Evolutionary conservation across 2,113 vertebrate species (phyloP), one percentile per base, ranked within the genome.

Genomic region (Chunga burmeisteri): DNA sequence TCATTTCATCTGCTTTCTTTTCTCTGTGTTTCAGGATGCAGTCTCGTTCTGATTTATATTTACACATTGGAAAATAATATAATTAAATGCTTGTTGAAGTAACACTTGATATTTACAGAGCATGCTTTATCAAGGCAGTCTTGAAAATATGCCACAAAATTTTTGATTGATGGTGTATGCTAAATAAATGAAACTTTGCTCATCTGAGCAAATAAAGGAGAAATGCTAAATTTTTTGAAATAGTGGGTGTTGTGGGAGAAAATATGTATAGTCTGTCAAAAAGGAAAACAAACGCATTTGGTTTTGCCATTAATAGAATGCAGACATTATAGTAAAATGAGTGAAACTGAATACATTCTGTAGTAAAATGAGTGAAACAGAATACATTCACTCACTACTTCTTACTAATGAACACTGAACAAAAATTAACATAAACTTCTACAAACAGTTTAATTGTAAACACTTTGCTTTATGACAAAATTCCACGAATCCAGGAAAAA

Each of bases 1-100:
- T 42, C 0, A 81, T 79, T 87, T 85, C 6, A 42, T 75, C 70
- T 79, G 22, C 16, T 89, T 66, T 58, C n/a, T 44, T 81, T 77
- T 72, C 38, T 13, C 12, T 4, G 22, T 19, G 8, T 56, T 94
- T 68, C 63, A 58, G 25, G 11, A 40, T 59, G 34, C 30, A 79
- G 42, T 34, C 46, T 91, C 22, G 50, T 77, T 93, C 42, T 46
- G 36, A 77, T 93, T 91, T 81, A 38, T 79, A 73, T 84, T 87
- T 91, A 56, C 40, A 73, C 9, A 36, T 4, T 62, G n/a, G 74
- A 87, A 94, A 91, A 94, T 40, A 68, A 52, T 44, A 44, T 18
- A 91, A 83, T 87, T 52, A 84, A 81, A 53, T 89, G 7, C 32
- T 91, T 89, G 53, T 81, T 91, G 58, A 87, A 97, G 32, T 58